Evolutionary conservation across 2,797 vertebrate genomes (phyloP).

Genomic region (Centropyge bicolor): DNA sequence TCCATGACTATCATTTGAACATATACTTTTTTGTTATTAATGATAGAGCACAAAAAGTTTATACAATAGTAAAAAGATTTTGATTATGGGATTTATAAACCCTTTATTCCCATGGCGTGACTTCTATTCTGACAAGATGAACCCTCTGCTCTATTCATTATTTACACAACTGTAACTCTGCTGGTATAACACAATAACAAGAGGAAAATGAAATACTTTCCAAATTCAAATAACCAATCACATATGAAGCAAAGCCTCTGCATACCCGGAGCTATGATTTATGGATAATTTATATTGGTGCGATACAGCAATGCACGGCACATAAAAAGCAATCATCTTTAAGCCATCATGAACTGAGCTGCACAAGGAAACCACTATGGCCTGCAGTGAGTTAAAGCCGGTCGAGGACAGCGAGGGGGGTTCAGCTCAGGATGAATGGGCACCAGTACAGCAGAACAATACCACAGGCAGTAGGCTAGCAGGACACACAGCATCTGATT

Average conservation of each 20-base stretch:
- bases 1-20: background rate
- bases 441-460: slow-evolving; percentile 68
- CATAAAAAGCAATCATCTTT: slow-evolving; percentile 36
- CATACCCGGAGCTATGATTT: background rate
- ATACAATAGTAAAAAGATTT: background rate
- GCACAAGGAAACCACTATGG: slow-evolving; percentile 40
- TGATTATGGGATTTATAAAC: background rate
- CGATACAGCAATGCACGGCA: slow-evolving; percentile 13
- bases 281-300: slow-evolving; percentile 5
- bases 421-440: slow-evolving; percentile 66
- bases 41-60: background rate
- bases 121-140: background rate
- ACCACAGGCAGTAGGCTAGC: slow-evolving; percentile 49
- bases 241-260: background rate
- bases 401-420: slow-evolving; percentile 39
- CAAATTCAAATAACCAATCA: slow-evolving; percentile 4
- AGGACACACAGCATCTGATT: slow-evolving; percentile 70
- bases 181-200: background rate
- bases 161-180: background rate
- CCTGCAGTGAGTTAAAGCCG: slow-evolving; percentile 42
- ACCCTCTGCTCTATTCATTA: background rate
- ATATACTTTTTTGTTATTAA: too few species aligned
- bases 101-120: background rate
- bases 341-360: slow-evolving; percentile 46
- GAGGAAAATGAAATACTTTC: background rate